Conservation (phyloP, 2,113 vertebrate genomes). For the Percopsis transmontana region DNA sequence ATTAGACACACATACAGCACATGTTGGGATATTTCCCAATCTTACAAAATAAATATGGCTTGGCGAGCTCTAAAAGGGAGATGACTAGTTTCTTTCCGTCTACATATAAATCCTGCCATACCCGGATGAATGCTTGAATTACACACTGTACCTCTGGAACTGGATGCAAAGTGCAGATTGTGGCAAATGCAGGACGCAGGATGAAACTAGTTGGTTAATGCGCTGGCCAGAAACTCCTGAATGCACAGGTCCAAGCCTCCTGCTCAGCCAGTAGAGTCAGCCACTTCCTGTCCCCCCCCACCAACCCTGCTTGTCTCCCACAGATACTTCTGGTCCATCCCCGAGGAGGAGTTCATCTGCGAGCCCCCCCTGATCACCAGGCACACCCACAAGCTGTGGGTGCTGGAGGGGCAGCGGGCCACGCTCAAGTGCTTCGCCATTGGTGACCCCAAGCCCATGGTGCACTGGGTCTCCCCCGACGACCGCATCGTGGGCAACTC, state of each 20-base stretch:
- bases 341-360: constrained; percentile 90
- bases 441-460: constrained; percentile 85
- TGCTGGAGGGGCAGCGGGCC: constrained; percentile 89
- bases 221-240: too few species aligned
- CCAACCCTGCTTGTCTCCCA: background rate
- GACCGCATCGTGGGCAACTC: constrained; percentile 88
- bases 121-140: too few species aligned
- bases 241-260: constrained; percentile 1
- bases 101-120: too few species aligned
- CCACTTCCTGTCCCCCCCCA: background rate
- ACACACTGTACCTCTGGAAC: too few species aligned
- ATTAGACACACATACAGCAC: background rate
- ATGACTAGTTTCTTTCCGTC: too few species aligned
- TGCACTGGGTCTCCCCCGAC: constrained; percentile 92
- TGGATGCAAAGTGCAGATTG: too few species aligned
- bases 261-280: background rate
- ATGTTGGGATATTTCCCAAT: background rate
- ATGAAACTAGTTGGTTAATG: too few species aligned
- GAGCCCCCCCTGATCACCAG: constrained; percentile 91
- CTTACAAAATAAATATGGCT: too few species aligned
- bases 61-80: too few species aligned
- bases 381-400: constrained; percentile 89
- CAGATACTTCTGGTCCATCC: constrained; percentile 90
- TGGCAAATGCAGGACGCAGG: too few species aligned
- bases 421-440: constrained; percentile 86